These are phyloP conservation scores for Clarias pachynema DNA, from an alignment of 2,797 vertebrate species.

Conservation along the genomic window DNA sequence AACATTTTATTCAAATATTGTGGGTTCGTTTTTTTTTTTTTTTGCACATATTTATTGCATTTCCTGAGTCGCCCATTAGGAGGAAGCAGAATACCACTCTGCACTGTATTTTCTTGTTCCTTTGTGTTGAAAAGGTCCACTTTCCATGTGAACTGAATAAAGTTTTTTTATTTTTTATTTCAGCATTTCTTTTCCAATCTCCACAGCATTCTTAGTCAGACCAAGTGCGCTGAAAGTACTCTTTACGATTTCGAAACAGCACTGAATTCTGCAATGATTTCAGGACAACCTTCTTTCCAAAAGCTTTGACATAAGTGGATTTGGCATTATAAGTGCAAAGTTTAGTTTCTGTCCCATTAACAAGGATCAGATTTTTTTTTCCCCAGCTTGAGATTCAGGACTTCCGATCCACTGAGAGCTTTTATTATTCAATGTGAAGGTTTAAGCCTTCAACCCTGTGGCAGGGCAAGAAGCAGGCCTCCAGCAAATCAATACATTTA, in stretches of 20 bases:
- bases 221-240: neutral
- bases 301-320: slow-evolving; percentile 21
- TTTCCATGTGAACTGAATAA: slow-evolving; percentile 22
- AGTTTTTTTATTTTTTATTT: neutral
- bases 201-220: neutral
- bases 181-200: neutral
- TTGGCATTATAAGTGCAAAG: slow-evolving; percentile 45
- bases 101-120: neutral
- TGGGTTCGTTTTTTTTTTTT: neutral
- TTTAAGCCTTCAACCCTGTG: slow-evolving; percentile 47
- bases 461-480: slow-evolving; percentile 46
- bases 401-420: slow-evolving; percentile 3
- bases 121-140: neutral
- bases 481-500: slow-evolving; percentile 54
- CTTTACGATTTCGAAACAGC: slow-evolving; percentile 4
- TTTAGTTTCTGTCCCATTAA: slow-evolving; percentile 50
- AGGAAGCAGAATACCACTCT: slow-evolving; percentile 65
- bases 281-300: slow-evolving; percentile 6
- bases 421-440: slow-evolving; percentile 40
- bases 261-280: slow-evolving; percentile 17
- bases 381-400: slow-evolving; percentile 43
- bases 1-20: neutral
- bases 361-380: slow-evolving; percentile 21
- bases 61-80: slow-evolving; percentile 67
- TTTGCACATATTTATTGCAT: neutral